Percentiles rank a stretch among this genome's conserved stretches.
Evolutionary conservation across 2,113 vertebrate species (phyloP).

Genomic region (Sardina pilchardus): DNA sequence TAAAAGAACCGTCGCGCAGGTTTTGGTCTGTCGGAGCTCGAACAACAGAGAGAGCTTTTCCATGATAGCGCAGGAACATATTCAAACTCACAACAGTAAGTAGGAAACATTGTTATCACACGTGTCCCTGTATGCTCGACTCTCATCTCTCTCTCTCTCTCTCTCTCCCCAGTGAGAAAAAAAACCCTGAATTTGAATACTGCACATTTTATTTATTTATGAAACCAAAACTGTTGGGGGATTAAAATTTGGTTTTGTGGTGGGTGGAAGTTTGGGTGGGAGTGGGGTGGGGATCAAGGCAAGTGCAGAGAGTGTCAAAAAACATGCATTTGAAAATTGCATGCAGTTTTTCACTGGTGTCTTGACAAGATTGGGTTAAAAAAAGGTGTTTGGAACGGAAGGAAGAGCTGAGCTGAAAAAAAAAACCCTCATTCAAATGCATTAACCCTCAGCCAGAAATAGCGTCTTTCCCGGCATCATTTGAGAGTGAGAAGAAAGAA

Average conservation of each 20-base stretch:
- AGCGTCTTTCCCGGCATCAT: not conserved
- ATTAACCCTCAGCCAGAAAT: not conserved
- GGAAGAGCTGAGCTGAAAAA: not conserved
- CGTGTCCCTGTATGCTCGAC: no score
- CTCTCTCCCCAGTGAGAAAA: not conserved
- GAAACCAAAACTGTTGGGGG: not conserved
- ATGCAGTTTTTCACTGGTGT: not conserved
- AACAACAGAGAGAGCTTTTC: no score
- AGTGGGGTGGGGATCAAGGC: not conserved
- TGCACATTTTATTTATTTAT: not conserved
- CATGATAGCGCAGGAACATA: no score
- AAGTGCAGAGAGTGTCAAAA: no score
- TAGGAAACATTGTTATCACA: no score
- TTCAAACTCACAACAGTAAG: no score
- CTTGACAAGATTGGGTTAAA: not conserved
- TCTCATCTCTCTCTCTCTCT: no score
- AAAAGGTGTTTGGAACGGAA: not conserved
- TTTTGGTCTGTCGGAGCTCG: no score
- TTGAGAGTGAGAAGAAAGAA: not conserved
- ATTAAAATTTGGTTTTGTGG: not conserved
- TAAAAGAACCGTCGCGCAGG: no score
- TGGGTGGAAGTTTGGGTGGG: not conserved
- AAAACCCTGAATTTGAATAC: not conserved
- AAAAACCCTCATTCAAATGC: not conserved
- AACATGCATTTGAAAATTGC: not conserved